Evolutionary conservation across 1,140 invertebrate species (phyloP).

Genomic region (Zophobas morio): DNA sequence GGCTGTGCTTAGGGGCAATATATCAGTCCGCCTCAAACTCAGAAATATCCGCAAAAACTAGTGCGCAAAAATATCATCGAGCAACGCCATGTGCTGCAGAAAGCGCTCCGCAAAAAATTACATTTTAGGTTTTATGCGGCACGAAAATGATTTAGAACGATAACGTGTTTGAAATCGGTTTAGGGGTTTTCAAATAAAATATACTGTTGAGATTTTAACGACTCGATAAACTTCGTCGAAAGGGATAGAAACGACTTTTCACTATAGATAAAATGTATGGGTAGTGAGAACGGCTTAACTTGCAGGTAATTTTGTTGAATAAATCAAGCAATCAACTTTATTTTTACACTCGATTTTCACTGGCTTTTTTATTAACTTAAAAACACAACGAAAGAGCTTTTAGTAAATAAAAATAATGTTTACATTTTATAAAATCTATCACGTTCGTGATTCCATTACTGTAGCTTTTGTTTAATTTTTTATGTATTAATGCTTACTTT

Average conservation of each 20-base stretch:
- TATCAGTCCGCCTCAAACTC: conserved; percentile 59
- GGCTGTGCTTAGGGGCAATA: conserved; percentile 57
- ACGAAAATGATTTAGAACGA: conserved; percentile 52
- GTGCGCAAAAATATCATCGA: conserved; percentile 56
- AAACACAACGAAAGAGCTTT: neutral
- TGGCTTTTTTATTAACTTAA: neutral
- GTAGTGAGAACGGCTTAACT: conserved; percentile 26
- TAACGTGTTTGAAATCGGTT: conserved; percentile 52
- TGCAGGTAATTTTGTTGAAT: conserved; percentile 6
- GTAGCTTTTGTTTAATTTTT: no score
- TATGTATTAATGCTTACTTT: no score
- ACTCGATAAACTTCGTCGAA: conserved; percentile 43
- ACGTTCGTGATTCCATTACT: no score
- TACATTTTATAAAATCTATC: no score
- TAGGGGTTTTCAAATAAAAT: conserved; percentile 49
- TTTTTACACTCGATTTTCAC: neutral
- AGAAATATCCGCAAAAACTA: conserved; percentile 61
- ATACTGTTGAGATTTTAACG: conserved; percentile 49
- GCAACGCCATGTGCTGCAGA: conserved; percentile 47
- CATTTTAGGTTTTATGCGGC: conserved; percentile 50
- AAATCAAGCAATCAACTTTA: conserved; percentile 3
- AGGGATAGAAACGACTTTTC: conserved; percentile 35
- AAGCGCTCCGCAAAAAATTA: conserved; percentile 43
- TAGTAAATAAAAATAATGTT: no score
- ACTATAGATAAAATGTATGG: conserved; percentile 35